A percentile compares a stretch with the other conserved stretches of the same genome.
Conservation (phyloP, 1,140 invertebrate genomes). For the Drosophila ananassae region DNA sequence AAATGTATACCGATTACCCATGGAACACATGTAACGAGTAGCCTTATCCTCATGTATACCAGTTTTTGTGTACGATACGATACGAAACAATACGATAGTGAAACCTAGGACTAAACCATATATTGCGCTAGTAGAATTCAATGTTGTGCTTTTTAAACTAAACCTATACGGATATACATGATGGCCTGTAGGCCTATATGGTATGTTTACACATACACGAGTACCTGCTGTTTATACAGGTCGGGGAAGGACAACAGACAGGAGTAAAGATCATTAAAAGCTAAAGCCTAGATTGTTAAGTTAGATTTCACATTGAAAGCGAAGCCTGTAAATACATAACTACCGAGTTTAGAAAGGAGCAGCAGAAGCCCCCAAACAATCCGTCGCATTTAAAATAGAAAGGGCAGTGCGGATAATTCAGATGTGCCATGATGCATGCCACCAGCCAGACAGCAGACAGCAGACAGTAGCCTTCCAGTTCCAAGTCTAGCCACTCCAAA, state of each 20-base stretch:
- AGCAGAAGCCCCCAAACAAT: conserved; percentile 35
- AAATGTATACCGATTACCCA: conserved; percentile 74
- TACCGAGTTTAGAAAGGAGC: conserved; percentile 6
- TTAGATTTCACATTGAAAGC: conserved; percentile 52
- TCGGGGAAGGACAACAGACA: conserved; percentile 13
- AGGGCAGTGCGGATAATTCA: conserved; percentile 60
- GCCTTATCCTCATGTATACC: conserved; percentile 82
- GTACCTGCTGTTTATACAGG: conserved; percentile 76
- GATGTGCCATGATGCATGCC: conserved; percentile 76
- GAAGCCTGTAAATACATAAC: conserved; percentile 48
- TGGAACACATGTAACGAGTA: conserved; percentile 82
- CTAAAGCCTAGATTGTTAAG: conserved; percentile 36
- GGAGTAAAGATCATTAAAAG: neutral
- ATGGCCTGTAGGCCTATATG: conserved; percentile 40
- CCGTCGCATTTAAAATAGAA: conserved; percentile 43
- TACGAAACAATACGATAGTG: conserved; percentile 61
- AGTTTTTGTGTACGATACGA: conserved; percentile 74
- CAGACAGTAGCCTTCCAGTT: conserved; percentile 41
- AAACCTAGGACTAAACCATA: conserved; percentile 60
- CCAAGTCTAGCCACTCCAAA: conserved; percentile 49
- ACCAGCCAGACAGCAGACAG: conserved; percentile 7
- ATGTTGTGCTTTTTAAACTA: conserved; percentile 69
- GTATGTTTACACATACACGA: conserved; percentile 56
- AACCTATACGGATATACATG: conserved; percentile 30
- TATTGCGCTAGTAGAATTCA: conserved; percentile 63